Base-by-base conservation (phyloP, 2,113 vertebrate genomes). In the Nothoprocta perdicaria region DNA sequence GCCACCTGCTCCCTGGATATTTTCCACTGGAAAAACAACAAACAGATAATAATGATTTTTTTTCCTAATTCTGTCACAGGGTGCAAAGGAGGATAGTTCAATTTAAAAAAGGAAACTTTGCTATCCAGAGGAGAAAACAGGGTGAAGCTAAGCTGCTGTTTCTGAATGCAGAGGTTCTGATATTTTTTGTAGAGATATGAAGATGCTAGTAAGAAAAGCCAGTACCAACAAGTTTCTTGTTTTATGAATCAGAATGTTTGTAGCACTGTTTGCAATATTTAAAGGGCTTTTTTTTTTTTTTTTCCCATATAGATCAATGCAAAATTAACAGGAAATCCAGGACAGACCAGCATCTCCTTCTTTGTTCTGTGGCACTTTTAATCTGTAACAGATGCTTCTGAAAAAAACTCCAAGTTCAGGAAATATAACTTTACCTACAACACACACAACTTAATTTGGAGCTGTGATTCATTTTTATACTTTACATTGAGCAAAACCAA, bases 1-100 rank as follows among this genome's bases (percentile, higher is more conserved):
- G 83, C 99, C 98, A 16, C 98, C 98, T 23, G 98, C 97, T 79
- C 97, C 98, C 96, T 99, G 99, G 74, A 99, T 98, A 96, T 99
- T 99, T 96, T 99, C 99, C 71, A 94, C 99, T 99, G 86, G 67
- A 92, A 96, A 86, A 65, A 82, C 21, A n/a, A 76, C 53, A 86
- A 88, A 80, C 10, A 45, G 33, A 17, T 80, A 43, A 52, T 10
- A 83, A 88, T 27, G n/a, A 71, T 75, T 79, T 62, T 63, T 84
- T 65, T 46, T 80, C 29, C 17, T 57, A 31, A 38, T 15, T 62
- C 33, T 58, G 91, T 87, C 31, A 85, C 41, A 41, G 16, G 8
- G 38, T 67, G 43, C 60, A 45, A 90, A 74, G 11, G 15, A 84
- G 16, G 3, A 19, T 27, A 43, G 31, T 43, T 86, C 89, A 74